A percentile compares a stretch with the other conserved stretches of the same genome.
These are phyloP conservation scores for Zosterops lateralis DNA, from an alignment of 2,113 vertebrate genomes.

Conservation along the genomic window DNA sequence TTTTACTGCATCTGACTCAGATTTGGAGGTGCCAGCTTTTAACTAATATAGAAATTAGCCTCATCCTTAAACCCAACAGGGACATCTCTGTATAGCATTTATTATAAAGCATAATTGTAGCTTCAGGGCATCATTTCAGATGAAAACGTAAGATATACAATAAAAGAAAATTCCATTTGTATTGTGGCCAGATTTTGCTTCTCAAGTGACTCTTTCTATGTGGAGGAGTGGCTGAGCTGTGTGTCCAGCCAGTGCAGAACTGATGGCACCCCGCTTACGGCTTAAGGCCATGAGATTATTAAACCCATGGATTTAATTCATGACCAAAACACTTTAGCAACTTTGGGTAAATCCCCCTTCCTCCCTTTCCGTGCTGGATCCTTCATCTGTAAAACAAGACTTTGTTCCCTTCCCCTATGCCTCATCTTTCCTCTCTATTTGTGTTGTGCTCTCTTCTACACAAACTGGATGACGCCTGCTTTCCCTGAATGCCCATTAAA, in stretches of 20 bases:
- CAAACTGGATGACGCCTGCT: background rate
- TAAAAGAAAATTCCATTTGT: slow-evolving; percentile 8
- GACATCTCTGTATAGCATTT: background rate
- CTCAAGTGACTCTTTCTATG: background rate
- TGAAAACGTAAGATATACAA: slow-evolving; percentile 30
- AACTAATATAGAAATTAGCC: slow-evolving; percentile 53
- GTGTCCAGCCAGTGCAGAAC: background rate
- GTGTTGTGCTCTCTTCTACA: background rate
- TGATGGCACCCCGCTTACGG: rapidly evolving
- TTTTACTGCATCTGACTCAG: background rate
- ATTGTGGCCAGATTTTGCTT: background rate
- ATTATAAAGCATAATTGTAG: slow-evolving; percentile 25
- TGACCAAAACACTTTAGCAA: background rate
- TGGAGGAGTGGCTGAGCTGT: background rate
- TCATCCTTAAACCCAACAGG: slow-evolving; percentile 32
- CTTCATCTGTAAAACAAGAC: background rate
- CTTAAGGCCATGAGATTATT: background rate
- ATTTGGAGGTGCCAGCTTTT: slow-evolving; percentile 32
- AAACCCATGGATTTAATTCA: background rate
- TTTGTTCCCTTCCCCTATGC: background rate
- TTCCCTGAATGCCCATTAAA: background rate
- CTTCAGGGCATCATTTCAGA: slow-evolving; percentile 35
- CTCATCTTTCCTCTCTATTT: background rate
- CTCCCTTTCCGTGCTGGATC: background rate
- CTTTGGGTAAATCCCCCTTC: background rate